Evolutionary conservation across 2,113 vertebrate species (phyloP).

Genomic region (Serinus canaria): DNA sequence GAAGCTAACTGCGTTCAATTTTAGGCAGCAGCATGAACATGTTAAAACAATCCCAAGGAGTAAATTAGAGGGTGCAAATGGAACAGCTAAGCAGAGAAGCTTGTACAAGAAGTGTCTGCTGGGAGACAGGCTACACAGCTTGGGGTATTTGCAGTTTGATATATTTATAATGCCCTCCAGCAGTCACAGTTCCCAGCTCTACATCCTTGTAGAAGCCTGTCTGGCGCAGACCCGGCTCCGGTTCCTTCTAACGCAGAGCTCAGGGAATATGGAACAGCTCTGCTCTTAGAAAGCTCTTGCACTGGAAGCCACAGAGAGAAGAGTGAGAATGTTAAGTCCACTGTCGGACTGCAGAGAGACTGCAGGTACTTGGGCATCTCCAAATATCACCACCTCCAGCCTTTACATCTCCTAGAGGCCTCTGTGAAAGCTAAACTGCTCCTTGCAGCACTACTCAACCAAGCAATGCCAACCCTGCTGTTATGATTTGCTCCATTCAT

Average conservation of each 20-base stretch:
- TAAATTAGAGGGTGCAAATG: neutral
- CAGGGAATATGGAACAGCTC: neutral
- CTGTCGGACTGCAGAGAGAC: neutral
- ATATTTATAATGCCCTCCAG: neutral
- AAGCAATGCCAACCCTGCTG: neutral
- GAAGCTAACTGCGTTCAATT: neutral
- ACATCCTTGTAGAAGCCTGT: neutral
- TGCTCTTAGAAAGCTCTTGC: neutral
- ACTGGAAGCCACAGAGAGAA: neutral
- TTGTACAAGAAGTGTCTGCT: neutral
- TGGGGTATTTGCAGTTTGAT: neutral
- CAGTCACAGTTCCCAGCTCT: neutral
- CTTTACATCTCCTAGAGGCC: neutral
- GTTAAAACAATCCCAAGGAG: neutral
- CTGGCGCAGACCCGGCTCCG: neutral
- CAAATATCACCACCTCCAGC: neutral
- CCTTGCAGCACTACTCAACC: neutral
- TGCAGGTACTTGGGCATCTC: neutral
- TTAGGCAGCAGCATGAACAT: neutral
- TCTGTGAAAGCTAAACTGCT: neutral
- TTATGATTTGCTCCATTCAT: neutral
- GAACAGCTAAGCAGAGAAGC: neutral
- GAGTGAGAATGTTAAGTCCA: neutral
- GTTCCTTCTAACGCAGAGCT: neutral
- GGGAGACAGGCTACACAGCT: neutral